These are phyloP conservation scores for Eudasyphora cyanicolor DNA, from an alignment of 2,888 invertebrate species.

Conservation along the genomic window DNA sequence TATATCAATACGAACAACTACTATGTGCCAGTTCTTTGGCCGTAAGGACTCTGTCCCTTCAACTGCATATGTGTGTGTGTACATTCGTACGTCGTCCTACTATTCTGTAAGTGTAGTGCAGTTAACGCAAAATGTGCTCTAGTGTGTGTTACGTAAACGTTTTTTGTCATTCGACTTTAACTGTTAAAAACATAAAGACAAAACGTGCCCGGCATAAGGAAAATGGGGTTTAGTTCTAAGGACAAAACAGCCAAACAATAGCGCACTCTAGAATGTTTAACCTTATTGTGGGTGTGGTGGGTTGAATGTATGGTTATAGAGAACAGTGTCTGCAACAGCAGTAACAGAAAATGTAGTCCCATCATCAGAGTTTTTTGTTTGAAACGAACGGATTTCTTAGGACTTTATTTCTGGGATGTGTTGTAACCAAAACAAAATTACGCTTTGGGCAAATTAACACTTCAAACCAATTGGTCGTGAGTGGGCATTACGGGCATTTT, in stretches of 20 bases:
- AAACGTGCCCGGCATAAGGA: constrained; percentile 60
- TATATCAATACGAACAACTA: no score
- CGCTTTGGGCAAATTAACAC: constrained; percentile 58
- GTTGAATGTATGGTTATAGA: not conserved
- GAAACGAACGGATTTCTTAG: constrained; percentile 63
- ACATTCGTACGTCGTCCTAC: not conserved
- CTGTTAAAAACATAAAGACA: constrained; percentile 58
- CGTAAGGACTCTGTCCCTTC: constrained; percentile 23
- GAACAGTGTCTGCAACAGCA: not conserved
- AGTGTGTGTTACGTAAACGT: constrained; percentile 10
- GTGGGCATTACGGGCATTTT: constrained; percentile 21
- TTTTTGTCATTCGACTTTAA: constrained; percentile 48
- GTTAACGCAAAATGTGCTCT: not conserved
- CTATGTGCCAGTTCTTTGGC: constrained; percentile 20
- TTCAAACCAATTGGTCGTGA: constrained; percentile 51
- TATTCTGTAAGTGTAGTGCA: not conserved
- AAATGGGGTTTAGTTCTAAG: constrained; percentile 31
- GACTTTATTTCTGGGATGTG: constrained; percentile 21
- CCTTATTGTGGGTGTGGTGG: not conserved
- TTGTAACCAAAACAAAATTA: constrained; percentile 18
- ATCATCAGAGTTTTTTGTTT: constrained; percentile 5
- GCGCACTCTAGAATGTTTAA: constrained; percentile 16
- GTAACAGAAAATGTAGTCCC: not conserved
- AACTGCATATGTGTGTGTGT: not conserved
- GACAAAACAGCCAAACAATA: constrained; percentile 32